Evolutionary conservation across 2,797 vertebrate species (phyloP).

Genomic region (Phalloptychus januarius): DNA sequence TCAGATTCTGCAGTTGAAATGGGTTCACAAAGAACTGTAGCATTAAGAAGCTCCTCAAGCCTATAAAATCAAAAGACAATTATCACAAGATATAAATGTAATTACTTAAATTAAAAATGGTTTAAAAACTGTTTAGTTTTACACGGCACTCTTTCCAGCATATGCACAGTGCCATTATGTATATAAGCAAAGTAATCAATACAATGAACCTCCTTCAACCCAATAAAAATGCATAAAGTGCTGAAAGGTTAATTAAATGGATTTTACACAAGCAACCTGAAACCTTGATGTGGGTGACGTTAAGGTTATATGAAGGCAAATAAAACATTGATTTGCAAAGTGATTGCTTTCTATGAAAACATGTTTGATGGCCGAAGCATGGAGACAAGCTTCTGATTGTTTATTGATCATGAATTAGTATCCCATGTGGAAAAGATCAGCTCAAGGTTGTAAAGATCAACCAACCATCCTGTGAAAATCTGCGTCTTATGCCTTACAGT

Average conservation of each 20-base stretch:
- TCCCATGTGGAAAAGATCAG: slow-evolving; percentile 58
- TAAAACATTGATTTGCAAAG: slow-evolving; percentile 79
- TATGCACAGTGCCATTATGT: slow-evolving; percentile 11
- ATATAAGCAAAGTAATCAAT: slow-evolving; percentile 52
- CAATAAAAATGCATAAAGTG: slow-evolving; percentile 56
- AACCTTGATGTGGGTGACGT: slow-evolving; percentile 61
- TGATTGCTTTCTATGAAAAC: slow-evolving; percentile 79
- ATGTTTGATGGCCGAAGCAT: slow-evolving; percentile 66
- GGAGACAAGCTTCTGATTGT: slow-evolving; percentile 77
- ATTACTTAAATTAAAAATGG: background rate
- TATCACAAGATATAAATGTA: background rate
- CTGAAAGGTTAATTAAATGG: slow-evolving; percentile 64
- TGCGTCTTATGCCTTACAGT: slow-evolving; percentile 34
- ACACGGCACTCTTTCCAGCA: background rate
- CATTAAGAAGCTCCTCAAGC: slow-evolving; percentile 14
- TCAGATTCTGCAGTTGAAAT: slow-evolving; percentile 54
- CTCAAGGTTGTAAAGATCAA: slow-evolving; percentile 68
- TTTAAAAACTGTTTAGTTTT: background rate
- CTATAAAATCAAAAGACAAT: background rate
- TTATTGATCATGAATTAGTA: slow-evolving; percentile 81
- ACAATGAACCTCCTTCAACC: slow-evolving; percentile 37
- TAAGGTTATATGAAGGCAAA: slow-evolving; percentile 73
- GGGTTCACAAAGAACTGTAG: slow-evolving; percentile 35
- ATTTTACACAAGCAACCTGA: slow-evolving; percentile 38
- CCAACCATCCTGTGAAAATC: slow-evolving; percentile 33